These are phyloP conservation scores for Batillaria attramentaria DNA, from an alignment of 1,140 invertebrate genomes.

Conservation along the genomic window DNA sequence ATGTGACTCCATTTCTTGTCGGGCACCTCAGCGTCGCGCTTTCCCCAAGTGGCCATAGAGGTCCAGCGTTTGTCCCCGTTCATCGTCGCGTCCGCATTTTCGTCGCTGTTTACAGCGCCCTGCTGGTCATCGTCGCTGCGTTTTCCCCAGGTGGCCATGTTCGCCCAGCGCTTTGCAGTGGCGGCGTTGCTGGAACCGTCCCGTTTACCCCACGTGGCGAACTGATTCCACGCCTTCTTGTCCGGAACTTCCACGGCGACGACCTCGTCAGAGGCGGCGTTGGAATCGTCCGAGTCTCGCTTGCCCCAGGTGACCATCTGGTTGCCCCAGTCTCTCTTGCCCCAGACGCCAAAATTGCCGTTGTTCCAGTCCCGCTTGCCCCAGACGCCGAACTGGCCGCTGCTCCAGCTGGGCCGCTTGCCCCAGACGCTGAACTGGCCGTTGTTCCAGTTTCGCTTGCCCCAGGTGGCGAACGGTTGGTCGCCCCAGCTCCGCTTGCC, in stretches of 20 bases:
- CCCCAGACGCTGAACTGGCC: not conserved
- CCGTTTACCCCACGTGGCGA: constrained; percentile 27
- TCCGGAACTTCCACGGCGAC: not conserved
- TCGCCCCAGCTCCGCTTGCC: constrained; percentile 26
- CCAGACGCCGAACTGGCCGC: constrained; percentile 3
- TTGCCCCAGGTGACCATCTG: constrained; percentile 28
- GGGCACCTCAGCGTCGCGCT: not conserved
- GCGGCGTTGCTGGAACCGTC: constrained; percentile 6
- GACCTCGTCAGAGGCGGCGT: not conserved
- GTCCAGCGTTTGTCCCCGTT: constrained; percentile 16
- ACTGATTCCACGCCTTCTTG: constrained; percentile 26
- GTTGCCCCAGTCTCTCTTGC: constrained; percentile 13
- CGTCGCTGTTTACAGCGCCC: not conserved
- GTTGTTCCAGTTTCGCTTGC: constrained; percentile 16
- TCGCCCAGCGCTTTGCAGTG: constrained; percentile 16
- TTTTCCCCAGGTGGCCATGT: constrained; percentile 2
- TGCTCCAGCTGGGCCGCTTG: constrained; percentile 13
- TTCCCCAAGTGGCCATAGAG: constrained; percentile 14
- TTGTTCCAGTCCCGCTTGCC: constrained; percentile 24
- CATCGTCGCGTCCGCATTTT: not conserved
- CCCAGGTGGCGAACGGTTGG: constrained; percentile 27
- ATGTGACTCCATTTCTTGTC: constrained; percentile 18
- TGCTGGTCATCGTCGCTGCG: not conserved
- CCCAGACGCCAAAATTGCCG: constrained; percentile 13
- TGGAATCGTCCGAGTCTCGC: not conserved